Evolutionary conservation across 2,888 invertebrate genomes (phyloP), one percentile per base, ranked within the genome.

Genomic region (Odontocolon sp.): DNA sequence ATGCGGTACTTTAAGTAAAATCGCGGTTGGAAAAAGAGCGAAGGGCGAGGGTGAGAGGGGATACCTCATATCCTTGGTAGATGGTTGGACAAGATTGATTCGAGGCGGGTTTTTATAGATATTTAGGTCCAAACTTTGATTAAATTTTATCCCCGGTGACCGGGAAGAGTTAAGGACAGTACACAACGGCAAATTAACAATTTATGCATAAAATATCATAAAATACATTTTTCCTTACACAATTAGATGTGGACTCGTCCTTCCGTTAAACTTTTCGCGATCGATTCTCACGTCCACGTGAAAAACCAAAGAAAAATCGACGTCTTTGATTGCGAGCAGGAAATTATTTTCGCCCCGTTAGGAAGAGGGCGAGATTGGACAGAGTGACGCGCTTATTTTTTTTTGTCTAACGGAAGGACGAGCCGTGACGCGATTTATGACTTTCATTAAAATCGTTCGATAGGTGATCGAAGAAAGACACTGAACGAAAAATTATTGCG

Each of bases 151-250:
- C n/a, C n/a, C n/a, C n/a, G n/a, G n/a, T n/a, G n/a, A n/a, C n/a
- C n/a, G n/a, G n/a, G n/a, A n/a, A n/a, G n/a, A n/a, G n/a, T n/a
- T 18, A 14, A 59, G 16, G 38, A 42, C 59, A 67, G 67, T 23
- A n/a, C 50, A 50, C 42, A 26, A 21, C 57, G 77, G 69, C 59
- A 70, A 78, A 81, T 69, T 70, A 68, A 77, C 68, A 57, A 74
- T 75, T 85, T 87, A 87, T 83, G 85, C 84, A 76, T 85, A 88
- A 86, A 85, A 88, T 87, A 87, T 87, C 86, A 87, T 88, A 88
- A 88, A 88, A 88, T 88, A 88, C 86, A 87, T 81, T 87, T 85
- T 83, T 59, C 76, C 82, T 84, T 85, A 79, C 78, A 81, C 77
- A 75, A 82, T 84, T 84, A 86, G 72, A 81, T 71, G 57, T 78